These are phyloP conservation scores for Drosophila azteca DNA, from an alignment of 1,140 invertebrate genomes.

Conservation along the genomic window DNA sequence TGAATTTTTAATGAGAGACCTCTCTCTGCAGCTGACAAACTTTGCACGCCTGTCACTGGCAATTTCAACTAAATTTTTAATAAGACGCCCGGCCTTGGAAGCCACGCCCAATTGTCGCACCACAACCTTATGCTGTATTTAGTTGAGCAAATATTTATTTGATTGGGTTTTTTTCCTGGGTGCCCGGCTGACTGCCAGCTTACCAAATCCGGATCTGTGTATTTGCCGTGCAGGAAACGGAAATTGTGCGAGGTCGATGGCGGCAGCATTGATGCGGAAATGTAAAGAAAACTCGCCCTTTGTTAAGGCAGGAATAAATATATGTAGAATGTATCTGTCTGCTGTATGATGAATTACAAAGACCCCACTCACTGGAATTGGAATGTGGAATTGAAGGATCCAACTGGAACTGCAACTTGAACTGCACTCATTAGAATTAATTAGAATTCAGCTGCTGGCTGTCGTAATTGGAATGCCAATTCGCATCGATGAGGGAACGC, in stretches of 20 bases:
- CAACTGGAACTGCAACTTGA: constrained; percentile 14
- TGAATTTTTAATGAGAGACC: constrained; percentile 77
- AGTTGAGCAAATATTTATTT: constrained; percentile 80
- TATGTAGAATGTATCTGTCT: constrained; percentile 9
- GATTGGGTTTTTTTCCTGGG: constrained; percentile 58
- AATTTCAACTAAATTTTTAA: constrained; percentile 76
- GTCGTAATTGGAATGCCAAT: constrained; percentile 18
- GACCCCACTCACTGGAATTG: background rate
- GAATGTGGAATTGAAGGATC: constrained; percentile 11
- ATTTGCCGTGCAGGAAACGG: constrained; percentile 57
- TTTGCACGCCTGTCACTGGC: constrained; percentile 68
- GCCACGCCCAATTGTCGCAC: constrained; percentile 48
- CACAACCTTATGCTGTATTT: constrained; percentile 59
- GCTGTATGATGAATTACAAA: constrained; percentile 23
- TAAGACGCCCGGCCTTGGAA: constrained; percentile 58
- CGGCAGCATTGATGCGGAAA: constrained; percentile 50
- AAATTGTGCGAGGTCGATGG: constrained; percentile 70
- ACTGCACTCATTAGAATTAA: constrained; percentile 38
- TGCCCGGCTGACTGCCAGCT: no score
- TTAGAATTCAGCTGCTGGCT: constrained; percentile 11
- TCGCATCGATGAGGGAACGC: constrained; percentile 8
- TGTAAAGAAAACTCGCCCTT: constrained; percentile 50
- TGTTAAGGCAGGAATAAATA: constrained; percentile 24
- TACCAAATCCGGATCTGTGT: constrained; percentile 51
- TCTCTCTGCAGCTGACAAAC: constrained; percentile 48